These are phyloP conservation scores for Odontomachus brunneus DNA, from an alignment of 1,140 invertebrate species.

Conservation along the genomic window DNA sequence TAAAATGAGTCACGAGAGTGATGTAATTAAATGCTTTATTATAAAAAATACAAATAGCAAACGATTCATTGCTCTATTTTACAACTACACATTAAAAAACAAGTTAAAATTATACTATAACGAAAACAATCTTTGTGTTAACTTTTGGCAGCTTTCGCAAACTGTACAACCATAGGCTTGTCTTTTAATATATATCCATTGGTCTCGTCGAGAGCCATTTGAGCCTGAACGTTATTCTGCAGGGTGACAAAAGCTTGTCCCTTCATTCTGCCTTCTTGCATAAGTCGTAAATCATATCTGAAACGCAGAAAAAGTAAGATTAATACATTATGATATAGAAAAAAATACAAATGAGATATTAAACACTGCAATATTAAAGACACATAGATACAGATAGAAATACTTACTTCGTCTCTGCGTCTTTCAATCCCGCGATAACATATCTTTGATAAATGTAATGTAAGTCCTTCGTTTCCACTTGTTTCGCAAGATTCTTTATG, in stretches of 20 bases:
- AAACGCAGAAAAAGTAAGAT: conserved; percentile 47
- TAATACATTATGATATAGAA: conserved; percentile 25
- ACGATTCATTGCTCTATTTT: too few relatives aligned
- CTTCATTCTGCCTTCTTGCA: conserved; percentile 98
- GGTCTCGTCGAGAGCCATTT: conserved; percentile 92
- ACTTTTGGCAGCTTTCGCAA: conserved; percentile 88
- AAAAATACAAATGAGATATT: conserved; percentile 4
- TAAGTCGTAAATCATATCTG: conserved; percentile 93
- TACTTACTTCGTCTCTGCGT: conserved; percentile 86
- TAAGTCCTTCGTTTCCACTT: conserved; percentile 91
- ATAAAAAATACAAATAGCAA: too few relatives aligned
- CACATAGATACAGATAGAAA: too few relatives aligned
- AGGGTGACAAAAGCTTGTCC: conserved; percentile 97
- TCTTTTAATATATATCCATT: conserved; percentile 95
- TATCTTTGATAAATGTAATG: conserved; percentile 92
- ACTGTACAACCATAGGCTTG: conserved; percentile 96
- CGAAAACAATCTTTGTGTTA: conserved; percentile 50
- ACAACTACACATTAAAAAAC: background rate
- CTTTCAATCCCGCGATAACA: conserved; percentile 84
- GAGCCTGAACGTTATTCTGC: conserved; percentile 89
- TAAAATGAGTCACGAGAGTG: too few relatives aligned
- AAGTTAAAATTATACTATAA: conserved; percentile 6
- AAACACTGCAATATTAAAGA: conserved; percentile 8
- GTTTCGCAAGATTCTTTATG: conserved; percentile 96
- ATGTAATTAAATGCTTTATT: too few relatives aligned